Percentiles rank a stretch among this genome's conserved stretches.
These are phyloP conservation scores for Astyanax mexicanus DNA, from an alignment of 2,797 vertebrate species.

Conservation along the genomic window DNA sequence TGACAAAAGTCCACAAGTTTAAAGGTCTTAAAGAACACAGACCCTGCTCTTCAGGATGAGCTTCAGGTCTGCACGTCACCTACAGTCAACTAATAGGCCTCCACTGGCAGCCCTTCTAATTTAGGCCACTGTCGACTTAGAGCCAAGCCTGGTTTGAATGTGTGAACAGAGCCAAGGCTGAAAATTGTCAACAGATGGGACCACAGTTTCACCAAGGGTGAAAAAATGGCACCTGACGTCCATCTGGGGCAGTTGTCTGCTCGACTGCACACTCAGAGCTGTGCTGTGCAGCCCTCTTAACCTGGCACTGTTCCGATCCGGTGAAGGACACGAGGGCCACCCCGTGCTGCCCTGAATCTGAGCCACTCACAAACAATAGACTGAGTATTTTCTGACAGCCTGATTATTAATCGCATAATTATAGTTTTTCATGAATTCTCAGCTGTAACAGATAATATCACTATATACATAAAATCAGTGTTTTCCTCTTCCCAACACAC, in stretches of 20 bases:
- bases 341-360: background rate
- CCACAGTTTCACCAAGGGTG: conserved; percentile 42
- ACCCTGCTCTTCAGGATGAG: conserved; percentile 50
- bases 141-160: conserved; percentile 32
- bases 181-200: conserved; percentile 63
- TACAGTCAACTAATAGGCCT: conserved; percentile 53
- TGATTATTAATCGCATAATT: background rate
- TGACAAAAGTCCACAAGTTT: no score
- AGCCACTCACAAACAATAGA: conserved; percentile 5
- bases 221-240: conserved; percentile 56
- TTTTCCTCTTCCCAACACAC: no score
- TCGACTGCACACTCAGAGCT: conserved; percentile 21
- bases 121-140: conserved; percentile 19
- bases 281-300: conserved; percentile 24
- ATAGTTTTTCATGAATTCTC: background rate
- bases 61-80: conserved; percentile 45
- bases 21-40: background rate
- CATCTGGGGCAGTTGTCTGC: conserved; percentile 56
- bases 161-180: conserved; percentile 42
- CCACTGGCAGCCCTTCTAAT: conserved; percentile 39
- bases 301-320: conserved; percentile 37
- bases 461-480: no score
- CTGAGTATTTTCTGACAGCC: background rate
- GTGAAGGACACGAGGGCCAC: conserved; percentile 41
- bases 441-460: background rate